Conservation (phyloP, 2,113 vertebrate species). For the Otus sunia region DNA sequence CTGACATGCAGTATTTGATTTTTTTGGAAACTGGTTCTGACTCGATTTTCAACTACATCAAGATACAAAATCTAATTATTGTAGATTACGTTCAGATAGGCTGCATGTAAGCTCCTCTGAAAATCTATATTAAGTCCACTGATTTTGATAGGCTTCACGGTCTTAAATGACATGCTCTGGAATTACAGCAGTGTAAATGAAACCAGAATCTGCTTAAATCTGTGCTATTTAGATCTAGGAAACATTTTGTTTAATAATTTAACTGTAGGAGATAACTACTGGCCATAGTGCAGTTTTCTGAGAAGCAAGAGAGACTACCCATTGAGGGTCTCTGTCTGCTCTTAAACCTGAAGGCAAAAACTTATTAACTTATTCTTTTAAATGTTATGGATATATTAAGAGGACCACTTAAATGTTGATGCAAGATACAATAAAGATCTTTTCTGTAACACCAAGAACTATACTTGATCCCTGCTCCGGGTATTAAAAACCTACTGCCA, state of each 20-base stretch:
- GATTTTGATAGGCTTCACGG: not conserved
- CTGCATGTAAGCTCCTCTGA: not conserved
- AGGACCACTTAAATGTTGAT: not conserved
- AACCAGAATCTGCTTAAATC: not conserved
- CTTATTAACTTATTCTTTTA: not conserved
- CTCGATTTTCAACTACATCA: not conserved
- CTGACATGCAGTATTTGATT: not conserved
- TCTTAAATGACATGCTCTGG: not conserved
- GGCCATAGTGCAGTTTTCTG: not conserved
- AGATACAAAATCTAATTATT: not conserved
- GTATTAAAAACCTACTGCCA: not conserved
- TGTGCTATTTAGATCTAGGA: not conserved
- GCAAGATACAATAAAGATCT: not conserved
- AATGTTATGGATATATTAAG: not conserved
- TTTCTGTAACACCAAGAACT: not conserved
- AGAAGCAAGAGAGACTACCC: not conserved
- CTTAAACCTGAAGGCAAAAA: not conserved
- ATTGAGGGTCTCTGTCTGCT: not conserved
- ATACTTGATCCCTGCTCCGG: not conserved
- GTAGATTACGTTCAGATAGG: not conserved
- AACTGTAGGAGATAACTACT: not conserved
- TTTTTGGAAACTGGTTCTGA: not conserved
- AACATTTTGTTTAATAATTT: not conserved
- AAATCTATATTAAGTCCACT: not conserved
- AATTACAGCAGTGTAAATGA: not conserved